phyloP scores from a whole-genome alignment of 2,888 invertebrate species.

The Sphinx pinastri region DNA sequence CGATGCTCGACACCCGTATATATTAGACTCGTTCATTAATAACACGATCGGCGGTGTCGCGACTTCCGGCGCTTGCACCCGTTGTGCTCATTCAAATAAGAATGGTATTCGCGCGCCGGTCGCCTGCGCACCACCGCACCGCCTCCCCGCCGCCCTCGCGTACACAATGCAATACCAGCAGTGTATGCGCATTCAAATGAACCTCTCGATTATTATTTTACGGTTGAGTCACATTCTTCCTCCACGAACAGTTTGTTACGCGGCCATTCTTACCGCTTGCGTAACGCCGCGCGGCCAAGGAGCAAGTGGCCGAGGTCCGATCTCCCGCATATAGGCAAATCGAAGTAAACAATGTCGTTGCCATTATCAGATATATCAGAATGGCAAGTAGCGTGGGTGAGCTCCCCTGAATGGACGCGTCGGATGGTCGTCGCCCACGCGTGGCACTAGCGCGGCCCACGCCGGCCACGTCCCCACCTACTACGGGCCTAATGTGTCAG shows the following conservation, averaged over 20 bases:
- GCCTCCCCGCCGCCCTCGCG: slow-evolving; percentile 43
- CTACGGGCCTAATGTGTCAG: slow-evolving; percentile 33
- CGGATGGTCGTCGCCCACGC: slow-evolving; percentile 62
- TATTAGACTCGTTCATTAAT: slow-evolving; percentile 72
- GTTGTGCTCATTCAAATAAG: slow-evolving; percentile 64
- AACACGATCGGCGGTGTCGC: slow-evolving; percentile 71
- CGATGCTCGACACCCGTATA: slow-evolving; percentile 33
- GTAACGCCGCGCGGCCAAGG: neutral
- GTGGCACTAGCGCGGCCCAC: slow-evolving; percentile 36
- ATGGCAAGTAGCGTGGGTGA: slow-evolving; percentile 62
- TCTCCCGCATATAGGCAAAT: slow-evolving; percentile 53
- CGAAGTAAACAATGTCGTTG: slow-evolving; percentile 55
- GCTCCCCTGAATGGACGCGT: slow-evolving; percentile 73
- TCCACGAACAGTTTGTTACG: slow-evolving; percentile 21
- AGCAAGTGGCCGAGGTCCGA: slow-evolving; percentile 29
- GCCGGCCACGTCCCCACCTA: slow-evolving; percentile 41
- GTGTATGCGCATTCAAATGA: slow-evolving; percentile 51
- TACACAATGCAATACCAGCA: slow-evolving; percentile 57
- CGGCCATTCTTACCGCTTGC: neutral
- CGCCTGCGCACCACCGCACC: slow-evolving; percentile 28
- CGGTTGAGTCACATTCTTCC: slow-evolving; percentile 6
- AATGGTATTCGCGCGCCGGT: slow-evolving; percentile 67
- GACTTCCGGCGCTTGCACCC: slow-evolving; percentile 68
- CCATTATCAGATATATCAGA: slow-evolving; percentile 62
- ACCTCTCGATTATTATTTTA: slow-evolving; percentile 44